Conservation (phyloP, 1,140 invertebrate genomes). For the Drosophila pandora region DNA sequence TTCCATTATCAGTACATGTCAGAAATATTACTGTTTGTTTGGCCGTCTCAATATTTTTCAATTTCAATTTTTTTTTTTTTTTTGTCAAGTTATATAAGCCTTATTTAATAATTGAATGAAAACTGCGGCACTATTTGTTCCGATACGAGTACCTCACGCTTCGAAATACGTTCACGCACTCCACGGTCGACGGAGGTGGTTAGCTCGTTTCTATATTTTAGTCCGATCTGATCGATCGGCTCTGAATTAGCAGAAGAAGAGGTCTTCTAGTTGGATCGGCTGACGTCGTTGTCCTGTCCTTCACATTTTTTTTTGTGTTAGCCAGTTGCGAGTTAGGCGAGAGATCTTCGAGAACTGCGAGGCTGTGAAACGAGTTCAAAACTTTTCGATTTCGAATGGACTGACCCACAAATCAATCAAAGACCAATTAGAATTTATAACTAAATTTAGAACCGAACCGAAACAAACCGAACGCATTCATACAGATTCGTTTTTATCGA, state of each 20-base stretch:
- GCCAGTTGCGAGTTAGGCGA: constrained; percentile 71
- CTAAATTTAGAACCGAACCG: constrained; percentile 55
- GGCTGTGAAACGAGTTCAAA: constrained; percentile 75
- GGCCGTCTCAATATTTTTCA: constrained; percentile 13
- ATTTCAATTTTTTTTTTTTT: constrained; percentile 5
- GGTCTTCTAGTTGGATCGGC: constrained; percentile 38
- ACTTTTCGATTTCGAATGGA: constrained; percentile 78
- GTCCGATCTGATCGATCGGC: constrained; percentile 51
- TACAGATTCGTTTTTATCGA: constrained; percentile 18
- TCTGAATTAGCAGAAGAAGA: constrained; percentile 58
- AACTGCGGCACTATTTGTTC: constrained; percentile 28
- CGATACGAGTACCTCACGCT: constrained; percentile 68
- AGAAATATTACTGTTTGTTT: constrained; percentile 10
- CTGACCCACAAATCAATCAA: constrained; percentile 74
- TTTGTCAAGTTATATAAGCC: constrained; percentile 37
- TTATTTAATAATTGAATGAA: constrained; percentile 9
- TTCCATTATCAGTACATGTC: constrained; percentile 29
- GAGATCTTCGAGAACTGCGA: constrained; percentile 61
- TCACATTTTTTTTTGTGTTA: constrained; percentile 80
- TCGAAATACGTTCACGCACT: constrained; percentile 76
- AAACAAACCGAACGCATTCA: constrained; percentile 5
- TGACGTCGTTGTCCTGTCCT: constrained; percentile 79
- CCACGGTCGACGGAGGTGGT: constrained; percentile 55
- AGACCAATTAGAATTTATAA: constrained; percentile 39
- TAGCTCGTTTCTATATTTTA: constrained; percentile 46